These are phyloP conservation scores for Ditylenchus dipsaci DNA, from an alignment of 1,140 invertebrate genomes.

Conservation along the genomic window DNA sequence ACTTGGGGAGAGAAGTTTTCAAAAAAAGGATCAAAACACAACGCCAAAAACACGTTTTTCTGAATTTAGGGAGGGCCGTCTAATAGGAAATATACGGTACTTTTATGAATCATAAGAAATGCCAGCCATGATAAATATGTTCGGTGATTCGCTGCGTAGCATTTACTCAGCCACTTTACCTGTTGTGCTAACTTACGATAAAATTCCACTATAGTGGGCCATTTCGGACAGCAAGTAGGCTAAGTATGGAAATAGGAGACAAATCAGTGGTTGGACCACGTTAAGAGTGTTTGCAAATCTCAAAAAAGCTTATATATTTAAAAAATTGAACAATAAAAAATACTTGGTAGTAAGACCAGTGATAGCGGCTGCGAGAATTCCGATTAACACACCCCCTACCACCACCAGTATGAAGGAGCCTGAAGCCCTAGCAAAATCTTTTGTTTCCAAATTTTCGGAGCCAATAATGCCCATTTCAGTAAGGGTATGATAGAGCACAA, in stretches of 20 bases:
- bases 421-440: constrained; percentile 43
- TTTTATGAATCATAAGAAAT: no score
- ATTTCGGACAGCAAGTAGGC: constrained; percentile 28
- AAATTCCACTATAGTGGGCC: constrained; percentile 32
- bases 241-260: constrained; percentile 30
- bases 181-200: no score
- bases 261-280: constrained; percentile 30
- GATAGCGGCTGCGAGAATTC: constrained; percentile 34
- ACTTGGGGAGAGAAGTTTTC: no score
- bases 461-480: constrained; percentile 43
- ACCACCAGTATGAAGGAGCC: constrained; percentile 45
- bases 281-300: constrained; percentile 16
- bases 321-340: constrained; percentile 1
- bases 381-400: constrained; percentile 43
- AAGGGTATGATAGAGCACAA: constrained; percentile 64
- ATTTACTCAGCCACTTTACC: no score
- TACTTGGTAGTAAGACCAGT: constrained; percentile 45
- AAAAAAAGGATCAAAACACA: no score
- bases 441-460: constrained; percentile 30
- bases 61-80: no score
- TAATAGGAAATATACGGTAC: no score
- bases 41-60: no score
- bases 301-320: constrained; percentile 17
- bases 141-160: no score
- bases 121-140: no score